phyloP scores from a whole-genome alignment of 2,113 vertebrate genomes.

The Tetraodon nigroviridis region DNA sequence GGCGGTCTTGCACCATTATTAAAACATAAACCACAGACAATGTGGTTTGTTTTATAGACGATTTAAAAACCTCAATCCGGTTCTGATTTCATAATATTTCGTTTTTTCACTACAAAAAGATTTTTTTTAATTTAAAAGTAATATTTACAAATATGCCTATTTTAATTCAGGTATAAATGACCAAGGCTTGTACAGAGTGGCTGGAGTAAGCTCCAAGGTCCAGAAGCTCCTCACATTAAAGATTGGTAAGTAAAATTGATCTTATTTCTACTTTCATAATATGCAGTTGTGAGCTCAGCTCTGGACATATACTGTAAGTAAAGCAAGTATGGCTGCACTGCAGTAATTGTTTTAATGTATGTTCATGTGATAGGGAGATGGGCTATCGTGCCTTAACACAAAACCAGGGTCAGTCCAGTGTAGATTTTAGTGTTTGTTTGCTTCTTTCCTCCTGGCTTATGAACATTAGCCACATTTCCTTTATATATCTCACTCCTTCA shows the following conservation, averaged over 20 bases:
- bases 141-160: not conserved
- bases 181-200: constrained; percentile 96
- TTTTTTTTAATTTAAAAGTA: too few relatives aligned
- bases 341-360: constrained; percentile 1
- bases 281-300: too few relatives aligned
- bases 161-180: constrained; percentile 88
- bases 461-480: constrained; percentile 22
- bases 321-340: too few relatives aligned
- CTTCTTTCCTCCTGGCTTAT: not conserved
- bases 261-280: not conserved
- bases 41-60: not conserved
- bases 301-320: too few relatives aligned
- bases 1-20: constrained; percentile 56
- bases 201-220: constrained; percentile 96
- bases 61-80: too few relatives aligned
- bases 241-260: constrained; percentile 80
- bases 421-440: too few relatives aligned
- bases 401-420: too few relatives aligned
- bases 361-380: not conserved
- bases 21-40: not conserved
- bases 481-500: constrained; percentile 26
- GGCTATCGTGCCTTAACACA: constrained; percentile 35
- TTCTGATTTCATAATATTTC: too few relatives aligned
- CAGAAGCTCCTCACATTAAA: constrained; percentile 95
- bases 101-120: too few relatives aligned